phyloP scores from a whole-genome alignment of 2,888 invertebrate genomes.

The Andrena chrysosceles region DNA sequence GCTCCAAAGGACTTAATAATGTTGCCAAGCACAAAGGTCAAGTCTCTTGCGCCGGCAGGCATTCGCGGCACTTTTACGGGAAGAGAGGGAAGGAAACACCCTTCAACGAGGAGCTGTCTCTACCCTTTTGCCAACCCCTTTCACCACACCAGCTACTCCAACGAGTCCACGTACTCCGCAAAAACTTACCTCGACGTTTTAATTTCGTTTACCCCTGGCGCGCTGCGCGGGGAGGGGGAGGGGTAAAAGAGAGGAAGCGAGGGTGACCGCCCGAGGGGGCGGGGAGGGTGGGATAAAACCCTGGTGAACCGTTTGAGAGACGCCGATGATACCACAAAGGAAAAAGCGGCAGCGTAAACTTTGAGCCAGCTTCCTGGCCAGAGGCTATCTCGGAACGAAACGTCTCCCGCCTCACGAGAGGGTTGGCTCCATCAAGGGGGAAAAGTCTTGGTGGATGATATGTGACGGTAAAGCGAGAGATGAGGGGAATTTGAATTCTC shows the following conservation, averaged over 20 bases:
- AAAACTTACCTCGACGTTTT: constrained; percentile 79
- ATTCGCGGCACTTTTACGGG: constrained; percentile 68
- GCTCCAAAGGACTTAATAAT: constrained; percentile 81
- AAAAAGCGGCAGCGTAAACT: constrained; percentile 71
- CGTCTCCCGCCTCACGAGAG: constrained; percentile 13
- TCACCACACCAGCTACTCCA: constrained; percentile 10
- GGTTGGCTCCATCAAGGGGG: constrained; percentile 24
- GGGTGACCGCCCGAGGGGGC: constrained; percentile 11
- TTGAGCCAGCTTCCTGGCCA: constrained; percentile 68
- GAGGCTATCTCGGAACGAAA: constrained; percentile 56
- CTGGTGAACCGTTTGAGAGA: constrained; percentile 66
- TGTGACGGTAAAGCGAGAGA: constrained; percentile 27
- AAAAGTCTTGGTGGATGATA: constrained; percentile 54
- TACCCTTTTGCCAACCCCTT: constrained; percentile 34
- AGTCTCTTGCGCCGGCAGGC: constrained; percentile 75
- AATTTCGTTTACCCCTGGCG: constrained; percentile 79
- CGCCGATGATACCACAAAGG: constrained; percentile 73
- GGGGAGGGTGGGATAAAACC: constrained; percentile 21
- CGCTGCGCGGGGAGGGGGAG: constrained; percentile 2
- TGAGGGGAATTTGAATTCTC: constrained; percentile 51
- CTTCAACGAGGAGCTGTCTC: constrained; percentile 13
- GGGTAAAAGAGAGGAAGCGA: constrained; percentile 27
- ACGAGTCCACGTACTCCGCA: constrained; percentile 52
- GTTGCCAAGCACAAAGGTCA: constrained; percentile 81
- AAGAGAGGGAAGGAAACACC: constrained; percentile 52